phyloP scores from a whole-genome alignment of 2,888 invertebrate genomes.

The Hypsopygia costalis region DNA sequence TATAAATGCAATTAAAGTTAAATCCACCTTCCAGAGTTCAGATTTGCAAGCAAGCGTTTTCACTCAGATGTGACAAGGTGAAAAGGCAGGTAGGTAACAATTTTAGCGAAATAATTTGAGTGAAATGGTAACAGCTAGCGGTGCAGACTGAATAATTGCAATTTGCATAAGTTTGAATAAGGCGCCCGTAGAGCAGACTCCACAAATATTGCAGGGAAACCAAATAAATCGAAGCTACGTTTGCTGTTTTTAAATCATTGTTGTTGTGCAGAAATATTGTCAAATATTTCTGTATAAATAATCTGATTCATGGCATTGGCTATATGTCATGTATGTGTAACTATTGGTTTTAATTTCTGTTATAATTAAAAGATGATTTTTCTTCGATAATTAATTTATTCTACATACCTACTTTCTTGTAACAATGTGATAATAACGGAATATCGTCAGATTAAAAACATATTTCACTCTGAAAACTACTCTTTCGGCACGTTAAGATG shows the following conservation, averaged over 20 bases:
- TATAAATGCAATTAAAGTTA: background rate
- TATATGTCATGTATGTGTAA: too few relatives aligned
- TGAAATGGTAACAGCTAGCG: slow-evolving; percentile 36
- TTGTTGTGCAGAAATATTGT: too few relatives aligned
- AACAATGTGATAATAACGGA: too few relatives aligned
- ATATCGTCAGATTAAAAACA: too few relatives aligned
- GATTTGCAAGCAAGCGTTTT: slow-evolving; percentile 28
- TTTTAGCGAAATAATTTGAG: slow-evolving; percentile 39
- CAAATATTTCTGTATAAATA: too few relatives aligned
- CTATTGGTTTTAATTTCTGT: too few relatives aligned
- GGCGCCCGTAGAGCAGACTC: slow-evolving; percentile 16
- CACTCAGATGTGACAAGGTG: slow-evolving; percentile 19
- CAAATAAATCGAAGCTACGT: background rate
- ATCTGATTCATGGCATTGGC: too few relatives aligned
- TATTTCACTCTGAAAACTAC: too few relatives aligned
- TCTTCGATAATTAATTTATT: too few relatives aligned
- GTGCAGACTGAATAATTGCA: slow-evolving; percentile 41
- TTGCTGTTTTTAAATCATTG: background rate
- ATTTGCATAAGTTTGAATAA: slow-evolving; percentile 48
- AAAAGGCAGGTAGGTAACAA: slow-evolving; percentile 34
- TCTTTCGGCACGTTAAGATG: too few relatives aligned
- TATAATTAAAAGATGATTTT: too few relatives aligned
- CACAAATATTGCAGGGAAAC: slow-evolving; percentile 11
- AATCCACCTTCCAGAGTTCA: slow-evolving; percentile 15
- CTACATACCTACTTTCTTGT: too few relatives aligned